A percentile compares a stretch with the other conserved stretches of the same genome.
Evolutionary conservation across 2,113 vertebrate species (phyloP).

Genomic region (Antennarius striatus): DNA sequence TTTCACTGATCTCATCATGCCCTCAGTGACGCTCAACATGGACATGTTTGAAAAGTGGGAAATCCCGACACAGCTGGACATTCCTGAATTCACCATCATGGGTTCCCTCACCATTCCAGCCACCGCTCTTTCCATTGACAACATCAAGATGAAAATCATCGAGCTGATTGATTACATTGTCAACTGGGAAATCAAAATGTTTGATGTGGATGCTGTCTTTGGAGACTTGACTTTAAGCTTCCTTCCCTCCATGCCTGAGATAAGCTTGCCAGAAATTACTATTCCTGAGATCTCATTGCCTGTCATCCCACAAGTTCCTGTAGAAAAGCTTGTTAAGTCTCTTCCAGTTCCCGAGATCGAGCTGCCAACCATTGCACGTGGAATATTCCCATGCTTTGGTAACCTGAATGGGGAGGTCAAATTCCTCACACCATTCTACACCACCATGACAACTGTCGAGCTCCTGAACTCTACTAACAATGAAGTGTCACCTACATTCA

Average conservation of each 20-base stretch:
- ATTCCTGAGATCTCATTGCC: constrained; percentile 82
- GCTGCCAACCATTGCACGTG: constrained; percentile 81
- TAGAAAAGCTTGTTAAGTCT: constrained; percentile 78
- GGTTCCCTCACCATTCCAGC: constrained; percentile 78
- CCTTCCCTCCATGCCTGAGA: constrained; percentile 71
- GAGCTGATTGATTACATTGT: constrained; percentile 81
- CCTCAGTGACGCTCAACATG: constrained; percentile 81
- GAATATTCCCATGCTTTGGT: constrained; percentile 84
- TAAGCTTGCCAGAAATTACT: constrained; percentile 73
- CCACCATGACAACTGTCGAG: constrained; percentile 77
- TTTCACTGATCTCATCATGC: constrained; percentile 85
- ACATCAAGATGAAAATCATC: constrained; percentile 84
- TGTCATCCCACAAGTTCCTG: constrained; percentile 79
- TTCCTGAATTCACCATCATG: constrained; percentile 86
- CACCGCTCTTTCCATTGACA: constrained; percentile 82
- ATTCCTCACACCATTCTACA: constrained; percentile 85
- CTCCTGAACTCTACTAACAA: constrained; percentile 57
- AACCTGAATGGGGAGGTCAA: constrained; percentile 82
- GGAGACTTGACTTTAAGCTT: constrained; percentile 79
- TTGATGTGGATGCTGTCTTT: constrained; percentile 76
- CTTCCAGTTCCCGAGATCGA: constrained; percentile 62
- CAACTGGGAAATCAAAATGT: constrained; percentile 77
- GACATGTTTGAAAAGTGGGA: constrained; percentile 73
- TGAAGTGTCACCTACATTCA: constrained; percentile 48
- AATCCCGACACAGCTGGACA: constrained; percentile 83